phyloP scores from a whole-genome alignment of 2,797 vertebrate species.

The Semotilus atromaculatus region DNA sequence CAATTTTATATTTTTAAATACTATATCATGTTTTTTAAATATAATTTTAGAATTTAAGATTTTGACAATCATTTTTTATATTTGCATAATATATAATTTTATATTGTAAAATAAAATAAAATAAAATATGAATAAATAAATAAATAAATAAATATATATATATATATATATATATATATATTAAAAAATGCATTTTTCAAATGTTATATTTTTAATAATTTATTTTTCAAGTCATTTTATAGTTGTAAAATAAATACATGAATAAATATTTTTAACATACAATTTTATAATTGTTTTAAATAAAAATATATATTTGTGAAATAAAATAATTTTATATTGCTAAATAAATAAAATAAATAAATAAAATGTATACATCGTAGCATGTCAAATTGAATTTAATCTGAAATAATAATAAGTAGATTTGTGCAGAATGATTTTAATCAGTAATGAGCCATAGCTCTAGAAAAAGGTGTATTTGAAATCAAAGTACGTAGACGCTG shows the following conservation, averaged over 20 bases:
- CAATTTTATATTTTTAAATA: too few species aligned
- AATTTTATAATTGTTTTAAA: too few species aligned
- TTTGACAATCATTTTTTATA: too few species aligned
- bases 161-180: too few species aligned
- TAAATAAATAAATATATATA: too few species aligned
- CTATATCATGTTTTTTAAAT: neutral
- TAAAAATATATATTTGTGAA: too few species aligned
- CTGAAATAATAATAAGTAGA: neutral
- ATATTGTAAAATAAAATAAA: too few species aligned
- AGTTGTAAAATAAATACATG: too few species aligned
- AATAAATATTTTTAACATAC: too few species aligned
- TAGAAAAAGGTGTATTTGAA: neutral
- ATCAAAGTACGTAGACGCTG: neutral
- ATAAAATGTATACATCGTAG: neutral
- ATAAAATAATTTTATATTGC: neutral
- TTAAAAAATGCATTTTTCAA: too few species aligned
- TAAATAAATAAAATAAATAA: neutral
- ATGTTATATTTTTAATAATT: neutral
- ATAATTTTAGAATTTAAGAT: neutral
- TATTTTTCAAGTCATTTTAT: neutral
- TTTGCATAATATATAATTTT: neutral
- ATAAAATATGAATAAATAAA: too few species aligned
- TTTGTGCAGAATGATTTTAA: neutral
- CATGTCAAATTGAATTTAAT: neutral
- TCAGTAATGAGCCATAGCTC: neutral